A percentile compares a stretch with the other conserved stretches of the same genome.
Evolutionary conservation across 2,797 vertebrate species (phyloP).

Genomic region (Spea hammondii): DNA sequence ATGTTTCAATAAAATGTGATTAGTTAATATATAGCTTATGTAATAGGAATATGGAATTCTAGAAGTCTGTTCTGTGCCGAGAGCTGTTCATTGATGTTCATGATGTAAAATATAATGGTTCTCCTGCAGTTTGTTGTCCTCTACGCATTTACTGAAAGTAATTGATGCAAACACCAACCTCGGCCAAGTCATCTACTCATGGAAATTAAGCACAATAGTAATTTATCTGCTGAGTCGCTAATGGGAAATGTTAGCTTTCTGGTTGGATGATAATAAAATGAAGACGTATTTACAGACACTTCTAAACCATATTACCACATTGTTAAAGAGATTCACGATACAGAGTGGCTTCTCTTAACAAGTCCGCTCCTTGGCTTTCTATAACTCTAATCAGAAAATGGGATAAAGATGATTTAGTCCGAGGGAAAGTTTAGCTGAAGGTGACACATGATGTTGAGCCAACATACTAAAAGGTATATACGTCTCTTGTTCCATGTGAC

Average conservation of each 20-base stretch:
- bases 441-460: neutral
- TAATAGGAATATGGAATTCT: neutral
- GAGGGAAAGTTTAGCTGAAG: too few relatives aligned
- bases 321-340: conserved; percentile 1
- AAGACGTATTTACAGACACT: conserved; percentile 15
- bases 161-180: neutral
- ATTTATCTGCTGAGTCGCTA: conserved; percentile 5
- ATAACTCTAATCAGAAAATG: neutral
- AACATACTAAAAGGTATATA: neutral
- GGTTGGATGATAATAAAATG: conserved; percentile 17
- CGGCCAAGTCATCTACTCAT: neutral
- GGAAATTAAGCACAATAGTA: neutral
- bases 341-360: neutral
- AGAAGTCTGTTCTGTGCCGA: neutral
- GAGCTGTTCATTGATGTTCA: conserved; percentile 2
- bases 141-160: conserved; percentile 29
- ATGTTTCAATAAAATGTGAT: too few relatives aligned
- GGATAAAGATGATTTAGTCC: too few relatives aligned
- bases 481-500: too few relatives aligned
- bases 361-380: too few relatives aligned
- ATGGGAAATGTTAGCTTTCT: neutral
- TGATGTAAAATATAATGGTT: neutral
- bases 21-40: neutral
- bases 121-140: conserved; percentile 26
- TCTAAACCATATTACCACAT: conserved; percentile 28